Base-by-base conservation (phyloP, 2,888 invertebrate genomes). In the Hydrotaea diabolus region DNA sequence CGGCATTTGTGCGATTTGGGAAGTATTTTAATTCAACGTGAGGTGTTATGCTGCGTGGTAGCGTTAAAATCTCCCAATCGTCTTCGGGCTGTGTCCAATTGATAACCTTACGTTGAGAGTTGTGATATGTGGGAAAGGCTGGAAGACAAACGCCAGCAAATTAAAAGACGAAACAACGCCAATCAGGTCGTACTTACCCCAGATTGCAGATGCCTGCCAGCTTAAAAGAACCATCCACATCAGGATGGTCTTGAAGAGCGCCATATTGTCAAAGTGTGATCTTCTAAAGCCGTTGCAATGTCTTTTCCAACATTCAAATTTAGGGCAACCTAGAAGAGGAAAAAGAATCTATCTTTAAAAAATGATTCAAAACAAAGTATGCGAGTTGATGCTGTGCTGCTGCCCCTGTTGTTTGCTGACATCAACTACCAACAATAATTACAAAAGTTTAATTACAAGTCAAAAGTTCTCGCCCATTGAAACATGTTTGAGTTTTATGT, bases 11-110 rank as follows among this genome's bases (percentile, higher is more conserved):
- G 5, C 90, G 90, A 83, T 92, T 91, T 8, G 88, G 86, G 77
- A 87, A 89, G 21, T 89, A 87, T 81, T 87, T 89, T 1, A 91
- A 77, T 8, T 90, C 89, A 5, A 93, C 77, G 82, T 91, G 92
- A 2, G 93, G 93, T 55, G 87, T 86, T 66, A 93, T 91, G 86
- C 93, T 93, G 2, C 93, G 89, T 11, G 93, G 93, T 21, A 89
- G 87, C 77, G 87, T 88, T 62, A 89, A 89, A 31, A 92, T 89
- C 75, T 88, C 88, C 93, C 93, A 93, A 46, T 89, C 88, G 53
- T 92, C 91, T 74, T 88, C 88, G 8, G 92, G 91, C 64, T 88
- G 87, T 11, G 90, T 90, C 92, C 92, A 92, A 81, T 91, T 91
- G 2, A 91, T 88, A n/a, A 89, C 87, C 31, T 89, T 88, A 2